Evolutionary conservation across 1,140 invertebrate genomes (phyloP), one percentile per base, ranked within the genome.

Genomic region (Diabrotica virgifera): DNA sequence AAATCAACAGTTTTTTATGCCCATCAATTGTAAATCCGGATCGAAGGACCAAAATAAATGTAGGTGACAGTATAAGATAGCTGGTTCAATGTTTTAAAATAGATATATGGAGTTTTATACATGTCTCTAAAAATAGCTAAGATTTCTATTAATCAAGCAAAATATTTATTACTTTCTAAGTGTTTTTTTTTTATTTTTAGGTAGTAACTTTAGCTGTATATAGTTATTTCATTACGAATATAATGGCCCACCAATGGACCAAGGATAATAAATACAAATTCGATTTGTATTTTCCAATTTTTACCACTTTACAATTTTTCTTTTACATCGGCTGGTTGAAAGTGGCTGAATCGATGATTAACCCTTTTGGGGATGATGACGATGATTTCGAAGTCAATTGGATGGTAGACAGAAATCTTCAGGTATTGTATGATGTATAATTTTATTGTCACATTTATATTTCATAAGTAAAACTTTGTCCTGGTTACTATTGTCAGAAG

Each of bases 321-420:
- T 92, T 93, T 79, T 95, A 94, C 74, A 91, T 95, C 86, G 93
- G 93, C n/a, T 95, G 93, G 93, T 80, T 95, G 35, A 95, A 95
- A 83, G 91, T 94, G 38, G 91, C 91, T 0, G 92, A 94, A 77
- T 87, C 87, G 13, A 79, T 94, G 24, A 91, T 94, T 36, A 94
- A 94, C 78, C 92, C 92, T 0, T 96, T 95, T 76, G 94, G 94
- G 1, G 93, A 95, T 80, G 94, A 96, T 74, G 94, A 96, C 72
- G 94, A 96, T 72, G 84, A 85, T 70, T 85, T 85, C 67, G 84
- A 87, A 82, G 84, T 88, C 5, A 95, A 94, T 74, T 95, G 93
- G 92, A 87, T 95, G 76, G 88, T 95, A 52, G 93, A 95, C 77
- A 86, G 93, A 74, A 92, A 94, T 82, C 81, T 94, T 46, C 89